Percentiles rank a stretch among this genome's conserved stretches.
Evolutionary conservation across 2,888 invertebrate genomes (phyloP).

Genomic region (Emmelina monodactyla): DNA sequence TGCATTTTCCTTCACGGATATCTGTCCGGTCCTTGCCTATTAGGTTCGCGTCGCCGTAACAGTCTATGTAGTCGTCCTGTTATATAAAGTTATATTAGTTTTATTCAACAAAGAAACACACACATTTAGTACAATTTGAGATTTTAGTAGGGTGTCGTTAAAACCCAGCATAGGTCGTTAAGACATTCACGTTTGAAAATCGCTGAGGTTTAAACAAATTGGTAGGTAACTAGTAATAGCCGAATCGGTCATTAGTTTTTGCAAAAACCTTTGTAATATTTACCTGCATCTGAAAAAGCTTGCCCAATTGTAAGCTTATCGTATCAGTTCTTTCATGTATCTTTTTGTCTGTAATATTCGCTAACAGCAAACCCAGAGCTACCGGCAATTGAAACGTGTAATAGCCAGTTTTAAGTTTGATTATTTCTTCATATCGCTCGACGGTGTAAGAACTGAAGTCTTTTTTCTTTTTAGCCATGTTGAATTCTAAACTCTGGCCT

Average conservation of each 20-base stretch:
- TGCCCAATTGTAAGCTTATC: slow-evolving; percentile 85
- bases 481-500: slow-evolving; percentile 78
- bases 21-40: slow-evolving; percentile 91
- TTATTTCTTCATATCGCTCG: slow-evolving; percentile 82
- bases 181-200: too few species aligned
- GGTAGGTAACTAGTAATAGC: too few species aligned
- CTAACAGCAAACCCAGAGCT: slow-evolving; percentile 81
- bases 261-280: too few species aligned
- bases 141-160: too few species aligned
- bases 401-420: slow-evolving; percentile 87
- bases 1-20: slow-evolving; percentile 92
- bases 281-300: slow-evolving; percentile 92
- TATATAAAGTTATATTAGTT: too few species aligned
- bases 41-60: slow-evolving; percentile 80
- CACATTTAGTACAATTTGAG: too few species aligned
- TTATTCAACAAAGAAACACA: too few species aligned
- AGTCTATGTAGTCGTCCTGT: slow-evolving; percentile 86
- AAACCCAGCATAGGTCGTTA: too few species aligned
- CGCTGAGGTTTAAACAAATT: too few species aligned
- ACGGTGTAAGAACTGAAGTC: slow-evolving; percentile 68
- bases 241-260: too few species aligned
- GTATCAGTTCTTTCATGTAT: slow-evolving; percentile 76
- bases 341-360: slow-evolving; percentile 71
- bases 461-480: slow-evolving; percentile 45
- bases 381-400: slow-evolving; percentile 91